These are phyloP conservation scores for Anoura caudifer DNA, from an alignment of 2,113 vertebrate genomes.

Conservation along the genomic window DNA sequence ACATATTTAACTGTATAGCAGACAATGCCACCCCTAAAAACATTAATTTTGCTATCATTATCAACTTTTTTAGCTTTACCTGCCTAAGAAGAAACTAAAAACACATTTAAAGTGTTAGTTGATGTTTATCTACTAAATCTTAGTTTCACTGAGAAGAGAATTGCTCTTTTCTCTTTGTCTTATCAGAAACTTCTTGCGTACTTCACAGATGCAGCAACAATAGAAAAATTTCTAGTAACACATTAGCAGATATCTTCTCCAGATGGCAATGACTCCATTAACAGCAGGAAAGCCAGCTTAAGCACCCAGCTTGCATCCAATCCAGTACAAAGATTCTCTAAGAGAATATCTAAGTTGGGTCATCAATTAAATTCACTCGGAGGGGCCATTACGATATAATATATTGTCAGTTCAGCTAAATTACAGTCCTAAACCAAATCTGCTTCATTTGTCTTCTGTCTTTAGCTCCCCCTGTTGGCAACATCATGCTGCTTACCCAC, in stretches of 20 bases:
- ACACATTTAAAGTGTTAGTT: not conserved
- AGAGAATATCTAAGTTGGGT: conserved; percentile 67
- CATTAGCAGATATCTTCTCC: conserved; percentile 52
- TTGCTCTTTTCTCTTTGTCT: not conserved
- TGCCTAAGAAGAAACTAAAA: not conserved
- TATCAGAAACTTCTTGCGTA: conserved; percentile 21
- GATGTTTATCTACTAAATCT: not conserved
- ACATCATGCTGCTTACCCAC: conserved; percentile 43
- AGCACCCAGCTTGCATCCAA: conserved; percentile 50
- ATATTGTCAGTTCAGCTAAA: conserved; percentile 64
- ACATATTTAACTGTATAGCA: not conserved
- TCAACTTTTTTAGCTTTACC: not conserved
- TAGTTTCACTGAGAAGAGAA: not conserved
- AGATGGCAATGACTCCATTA: conserved; percentile 66
- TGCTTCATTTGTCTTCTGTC: conserved; percentile 62
- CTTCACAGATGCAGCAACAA: conserved; percentile 29
- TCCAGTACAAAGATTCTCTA: conserved; percentile 40
- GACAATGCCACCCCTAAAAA: not conserved
- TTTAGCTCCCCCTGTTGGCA: conserved; percentile 71
- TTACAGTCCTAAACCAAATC: conserved; percentile 46
- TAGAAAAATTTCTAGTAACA: conserved; percentile 20
- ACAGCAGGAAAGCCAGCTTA: conserved; percentile 61
- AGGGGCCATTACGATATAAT: conserved; percentile 67
- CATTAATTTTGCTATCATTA: not conserved
- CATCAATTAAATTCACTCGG: conserved; percentile 71